Evolutionary conservation across 2,113 vertebrate species (phyloP), one percentile per base, ranked within the genome.

Genomic region (Nannospalax galili): DNA sequence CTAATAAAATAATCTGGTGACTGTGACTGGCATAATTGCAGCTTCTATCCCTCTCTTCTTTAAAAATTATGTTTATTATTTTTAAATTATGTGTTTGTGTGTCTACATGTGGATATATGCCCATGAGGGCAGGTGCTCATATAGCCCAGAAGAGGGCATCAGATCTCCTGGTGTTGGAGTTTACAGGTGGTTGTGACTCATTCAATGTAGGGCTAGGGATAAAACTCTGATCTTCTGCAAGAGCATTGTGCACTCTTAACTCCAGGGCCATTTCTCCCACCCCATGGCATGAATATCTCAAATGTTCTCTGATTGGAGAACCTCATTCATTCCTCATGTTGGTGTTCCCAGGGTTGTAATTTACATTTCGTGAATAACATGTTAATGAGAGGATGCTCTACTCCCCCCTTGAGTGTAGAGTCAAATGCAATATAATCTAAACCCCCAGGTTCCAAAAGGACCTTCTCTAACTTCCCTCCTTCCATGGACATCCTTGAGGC

Each of bases 31-130:
- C 8, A 58, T 45, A 20, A 64, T 45, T 74, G 32, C 5, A 64
- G 45, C 78, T 73, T 92, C 30, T 52, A n/a, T 88, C 82, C 65
- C 35, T 48, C 72, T 91, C 91, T 95, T 35, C 20, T 52, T 52
- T 52, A 52, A 52, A 52, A 52, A 52, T 52, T 52, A 52, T 11
- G 6, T 52, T 52, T 52, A 52, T 11, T 52, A 52, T 52, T 52
- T 52, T 52, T 52, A 52, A 52, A 52, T 52, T 52, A 52, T 52
- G 48, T 52, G 6, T 52, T 52, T 52, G 48, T 52, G 48, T 52
- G 48, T 52, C 48, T 52, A 52, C 48, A 11, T 52, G 48, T 52
- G 48, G 48, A 52, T 52, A 52, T 52, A 11, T 52, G 48, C 48
- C 6, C 48, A 52, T 11, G 11, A 11, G 11, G 6, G 48, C 48